phyloP scores from a whole-genome alignment of 2,797 vertebrate genomes.

The Pangasius djambal region DNA sequence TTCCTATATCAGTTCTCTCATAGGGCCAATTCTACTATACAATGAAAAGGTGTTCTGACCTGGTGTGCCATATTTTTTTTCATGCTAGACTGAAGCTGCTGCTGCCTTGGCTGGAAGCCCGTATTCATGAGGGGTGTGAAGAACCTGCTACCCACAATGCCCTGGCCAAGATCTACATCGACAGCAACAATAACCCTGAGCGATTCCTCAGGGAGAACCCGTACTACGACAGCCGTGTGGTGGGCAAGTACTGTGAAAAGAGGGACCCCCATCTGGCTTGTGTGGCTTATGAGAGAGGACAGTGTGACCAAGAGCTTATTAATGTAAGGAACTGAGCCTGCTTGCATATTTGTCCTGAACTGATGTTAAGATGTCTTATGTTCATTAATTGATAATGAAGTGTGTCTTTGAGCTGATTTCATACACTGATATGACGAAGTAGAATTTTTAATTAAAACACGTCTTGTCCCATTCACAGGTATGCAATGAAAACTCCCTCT shows the following conservation, averaged over 20 bases:
- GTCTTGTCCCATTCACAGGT: constrained; percentile 73
- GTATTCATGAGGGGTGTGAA: constrained; percentile 92
- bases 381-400: background rate
- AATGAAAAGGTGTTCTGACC: background rate
- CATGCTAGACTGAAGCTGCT: constrained; percentile 86
- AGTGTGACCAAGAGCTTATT: constrained; percentile 93
- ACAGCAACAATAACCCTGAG: constrained; percentile 93
- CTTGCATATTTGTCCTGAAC: background rate
- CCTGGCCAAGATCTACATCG: constrained; percentile 94
- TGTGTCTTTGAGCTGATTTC: background rate
- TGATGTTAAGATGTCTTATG: background rate
- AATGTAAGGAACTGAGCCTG: constrained; percentile 72
- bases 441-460: background rate
- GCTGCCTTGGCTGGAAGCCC: constrained; percentile 91
- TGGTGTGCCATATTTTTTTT: background rate
- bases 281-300: constrained; percentile 90
- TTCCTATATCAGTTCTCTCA: too few relatives aligned
- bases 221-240: constrained; percentile 89
- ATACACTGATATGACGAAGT: background rate
- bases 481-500: constrained; percentile 94
- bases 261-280: constrained; percentile 94
- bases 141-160: constrained; percentile 94
- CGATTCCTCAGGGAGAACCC: constrained; percentile 90
- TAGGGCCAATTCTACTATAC: background rate
- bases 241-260: constrained; percentile 95